These are phyloP conservation scores for Potorous gilbertii DNA, from an alignment of 2,797 vertebrate genomes.

Conservation along the genomic window DNA sequence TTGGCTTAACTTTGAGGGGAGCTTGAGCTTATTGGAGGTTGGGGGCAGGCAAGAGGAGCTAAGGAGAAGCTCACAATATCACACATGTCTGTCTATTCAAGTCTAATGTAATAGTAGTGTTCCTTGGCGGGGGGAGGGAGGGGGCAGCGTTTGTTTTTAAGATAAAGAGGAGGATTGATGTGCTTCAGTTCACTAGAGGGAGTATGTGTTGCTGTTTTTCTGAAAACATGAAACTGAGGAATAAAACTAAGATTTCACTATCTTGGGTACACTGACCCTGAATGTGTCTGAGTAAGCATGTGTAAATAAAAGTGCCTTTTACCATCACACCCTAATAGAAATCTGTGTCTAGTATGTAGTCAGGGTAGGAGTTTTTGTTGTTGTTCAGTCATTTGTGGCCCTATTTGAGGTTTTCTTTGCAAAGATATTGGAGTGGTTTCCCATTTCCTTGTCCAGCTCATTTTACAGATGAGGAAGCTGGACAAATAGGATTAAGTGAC, in stretches of 20 bases:
- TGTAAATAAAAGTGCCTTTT: not conserved
- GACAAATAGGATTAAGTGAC: not conserved
- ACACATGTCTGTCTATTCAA: not conserved
- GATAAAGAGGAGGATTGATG: not conserved
- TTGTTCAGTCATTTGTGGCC: not conserved
- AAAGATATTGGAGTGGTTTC: not conserved
- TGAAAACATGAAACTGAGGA: not conserved
- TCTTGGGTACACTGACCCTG: not conserved
- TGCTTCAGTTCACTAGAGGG: not conserved
- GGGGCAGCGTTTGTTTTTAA: not conserved
- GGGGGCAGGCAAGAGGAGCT: not conserved
- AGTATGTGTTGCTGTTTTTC: not conserved
- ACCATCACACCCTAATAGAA: not conserved
- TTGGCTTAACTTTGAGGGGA: constrained; percentile 1
- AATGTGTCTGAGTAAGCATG: not conserved
- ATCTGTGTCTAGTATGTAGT: not conserved
- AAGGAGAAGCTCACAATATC: not conserved
- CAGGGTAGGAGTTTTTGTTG: not conserved
- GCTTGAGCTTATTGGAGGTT: too few species aligned
- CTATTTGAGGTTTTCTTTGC: not conserved
- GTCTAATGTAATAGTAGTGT: not conserved
- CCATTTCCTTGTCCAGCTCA: not conserved
- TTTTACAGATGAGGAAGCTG: not conserved
- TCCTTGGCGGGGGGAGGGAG: not conserved
- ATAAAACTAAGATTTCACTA: not conserved